Percentiles rank a stretch among this genome's conserved stretches.
Evolutionary conservation across 2,888 invertebrate genomes (phyloP).

Genomic region (Cylloceria caligata): DNA sequence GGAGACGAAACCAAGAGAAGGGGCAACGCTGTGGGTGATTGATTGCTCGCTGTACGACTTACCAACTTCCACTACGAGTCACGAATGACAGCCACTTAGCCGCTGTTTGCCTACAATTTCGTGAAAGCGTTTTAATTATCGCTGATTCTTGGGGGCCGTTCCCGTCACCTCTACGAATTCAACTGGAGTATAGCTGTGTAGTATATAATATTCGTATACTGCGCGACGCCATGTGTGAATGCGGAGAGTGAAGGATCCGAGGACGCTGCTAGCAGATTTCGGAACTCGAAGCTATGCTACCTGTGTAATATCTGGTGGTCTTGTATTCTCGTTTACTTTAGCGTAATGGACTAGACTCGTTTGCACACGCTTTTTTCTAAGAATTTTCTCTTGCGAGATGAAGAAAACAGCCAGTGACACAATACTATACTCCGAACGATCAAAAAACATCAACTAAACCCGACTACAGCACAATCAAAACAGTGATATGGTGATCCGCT

Average conservation of each 20-base stretch:
- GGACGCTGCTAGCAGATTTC: conserved; percentile 6
- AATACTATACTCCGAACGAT: too few relatives aligned
- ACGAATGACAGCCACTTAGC: conserved; percentile 85
- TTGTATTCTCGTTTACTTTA: background rate
- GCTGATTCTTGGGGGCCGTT: conserved; percentile 57
- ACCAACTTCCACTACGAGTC: conserved; percentile 82
- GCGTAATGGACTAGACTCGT: background rate
- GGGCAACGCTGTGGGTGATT: conserved; percentile 79
- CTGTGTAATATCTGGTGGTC: conserved; percentile 1
- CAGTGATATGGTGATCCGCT: conserved; percentile 50
- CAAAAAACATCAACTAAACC: background rate
- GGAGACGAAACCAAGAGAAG: conserved; percentile 68
- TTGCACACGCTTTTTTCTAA: background rate
- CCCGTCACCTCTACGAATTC: conserved; percentile 42
- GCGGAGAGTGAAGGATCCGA: conserved; percentile 5
- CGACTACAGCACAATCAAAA: conserved; percentile 17
- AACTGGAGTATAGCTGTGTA: conserved; percentile 3
- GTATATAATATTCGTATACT: conserved; percentile 7
- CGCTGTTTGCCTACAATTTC: conserved; percentile 84
- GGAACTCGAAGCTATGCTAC: background rate
- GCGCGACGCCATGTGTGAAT: conserved; percentile 24
- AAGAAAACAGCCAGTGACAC: conserved; percentile 2
- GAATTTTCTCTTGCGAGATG: background rate
- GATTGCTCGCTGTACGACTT: conserved; percentile 84
- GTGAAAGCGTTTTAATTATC: conserved; percentile 83